A percentile compares a stretch with the other conserved stretches of the same genome.
Evolutionary conservation across 2,113 vertebrate genomes (phyloP).

Genomic region (Cynoglossus semilaevis): DNA sequence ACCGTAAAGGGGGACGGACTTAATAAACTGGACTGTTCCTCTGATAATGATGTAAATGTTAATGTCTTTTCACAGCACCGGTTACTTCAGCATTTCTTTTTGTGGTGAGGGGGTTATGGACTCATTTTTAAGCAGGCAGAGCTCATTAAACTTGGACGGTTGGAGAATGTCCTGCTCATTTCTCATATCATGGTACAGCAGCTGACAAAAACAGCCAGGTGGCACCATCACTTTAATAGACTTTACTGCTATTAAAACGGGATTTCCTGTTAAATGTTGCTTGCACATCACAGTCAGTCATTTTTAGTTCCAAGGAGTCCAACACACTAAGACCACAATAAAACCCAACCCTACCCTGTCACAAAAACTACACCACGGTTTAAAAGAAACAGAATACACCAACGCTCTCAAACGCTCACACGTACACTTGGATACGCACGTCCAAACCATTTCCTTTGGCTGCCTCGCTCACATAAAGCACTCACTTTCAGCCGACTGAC

Average conservation of each 20-base stretch:
- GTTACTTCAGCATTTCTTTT: slow-evolving; percentile 19
- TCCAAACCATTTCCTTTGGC: neutral
- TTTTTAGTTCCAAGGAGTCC: slow-evolving; percentile 19
- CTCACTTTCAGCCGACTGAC: slow-evolving; percentile 31
- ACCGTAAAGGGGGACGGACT: slow-evolving; percentile 39
- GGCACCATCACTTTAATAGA: slow-evolving; percentile 43
- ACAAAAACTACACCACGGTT: neutral
- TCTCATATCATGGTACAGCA: slow-evolving; percentile 36
- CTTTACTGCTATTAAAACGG: slow-evolving; percentile 48
- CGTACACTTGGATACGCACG: slow-evolving; percentile 1
- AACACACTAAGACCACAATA: slow-evolving; percentile 26
- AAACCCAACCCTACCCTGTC: slow-evolving; percentile 13
- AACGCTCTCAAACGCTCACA: slow-evolving; percentile 3
- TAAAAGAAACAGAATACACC: slow-evolving; percentile 32
- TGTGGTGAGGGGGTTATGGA: slow-evolving; percentile 6
- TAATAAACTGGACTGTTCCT: slow-evolving; percentile 34
- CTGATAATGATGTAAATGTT: slow-evolving; percentile 37
- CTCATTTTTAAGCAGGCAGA: slow-evolving; percentile 36
- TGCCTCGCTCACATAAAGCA: slow-evolving; percentile 12
- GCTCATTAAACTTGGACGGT: slow-evolving; percentile 43
- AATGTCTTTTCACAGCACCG: slow-evolving; percentile 23
- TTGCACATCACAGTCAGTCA: slow-evolving; percentile 42
- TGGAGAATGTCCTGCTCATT: slow-evolving; percentile 34
- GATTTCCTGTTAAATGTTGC: slow-evolving; percentile 52
- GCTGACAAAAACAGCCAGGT: slow-evolving; percentile 53